Percentiles rank a stretch among this genome's conserved stretches.
Evolutionary conservation across 1,140 invertebrate species (phyloP).

Genomic region (Sinella curviseta): DNA sequence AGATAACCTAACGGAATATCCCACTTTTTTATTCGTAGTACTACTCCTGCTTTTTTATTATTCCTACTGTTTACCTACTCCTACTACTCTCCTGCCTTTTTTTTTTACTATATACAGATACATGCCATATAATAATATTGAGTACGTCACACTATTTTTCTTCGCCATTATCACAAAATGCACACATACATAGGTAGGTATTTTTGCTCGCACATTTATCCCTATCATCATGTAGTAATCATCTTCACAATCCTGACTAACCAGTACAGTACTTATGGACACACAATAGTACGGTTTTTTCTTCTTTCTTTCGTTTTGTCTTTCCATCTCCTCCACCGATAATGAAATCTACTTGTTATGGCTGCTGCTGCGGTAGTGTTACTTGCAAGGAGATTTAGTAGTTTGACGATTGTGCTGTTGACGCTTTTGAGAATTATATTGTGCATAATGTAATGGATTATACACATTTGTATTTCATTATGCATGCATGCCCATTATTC

Average conservation of each 20-base stretch:
- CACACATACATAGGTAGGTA: too few species aligned
- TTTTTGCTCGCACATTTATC: too few species aligned
- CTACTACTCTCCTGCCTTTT: too few species aligned
- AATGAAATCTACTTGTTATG: not conserved
- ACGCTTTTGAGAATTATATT: not conserved
- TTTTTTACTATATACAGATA: too few species aligned
- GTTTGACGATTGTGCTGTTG: not conserved
- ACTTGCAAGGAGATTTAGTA: conserved; percentile 6
- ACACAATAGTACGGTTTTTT: too few species aligned
- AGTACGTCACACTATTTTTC: not conserved
- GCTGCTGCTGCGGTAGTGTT: too few species aligned
- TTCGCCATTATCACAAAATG: not conserved
- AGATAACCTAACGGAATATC: not conserved
- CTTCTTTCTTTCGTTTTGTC: too few species aligned
- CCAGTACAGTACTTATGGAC: not conserved
- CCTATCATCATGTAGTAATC: not conserved
- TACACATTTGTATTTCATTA: not conserved
- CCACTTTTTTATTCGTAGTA: not conserved
- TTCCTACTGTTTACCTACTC: too few species aligned
- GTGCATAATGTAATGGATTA: conserved; percentile 4
- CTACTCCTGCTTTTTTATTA: too few species aligned
- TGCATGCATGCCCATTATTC: not conserved
- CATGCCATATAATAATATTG: not conserved
- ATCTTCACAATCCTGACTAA: conserved; percentile 16
- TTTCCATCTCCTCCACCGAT: not conserved